phyloP scores from a whole-genome alignment of 1,140 invertebrate species.

The Ceratina australensis region DNA sequence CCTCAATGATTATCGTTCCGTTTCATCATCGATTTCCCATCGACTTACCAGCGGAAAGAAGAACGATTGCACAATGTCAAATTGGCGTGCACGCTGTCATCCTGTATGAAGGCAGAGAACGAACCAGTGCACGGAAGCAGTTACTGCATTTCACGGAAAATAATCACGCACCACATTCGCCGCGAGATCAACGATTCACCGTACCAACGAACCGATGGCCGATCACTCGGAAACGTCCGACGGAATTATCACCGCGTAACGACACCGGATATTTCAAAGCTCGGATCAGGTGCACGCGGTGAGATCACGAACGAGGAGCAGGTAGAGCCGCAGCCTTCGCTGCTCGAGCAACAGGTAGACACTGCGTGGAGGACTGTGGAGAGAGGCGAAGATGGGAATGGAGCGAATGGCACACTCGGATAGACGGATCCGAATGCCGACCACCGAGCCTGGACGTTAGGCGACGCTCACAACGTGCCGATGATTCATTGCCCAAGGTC shows the following conservation, averaged over 20 bases:
- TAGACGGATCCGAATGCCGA: constrained; percentile 64
- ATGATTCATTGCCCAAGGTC: not conserved
- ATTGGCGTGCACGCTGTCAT: not conserved
- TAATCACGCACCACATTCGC: not conserved
- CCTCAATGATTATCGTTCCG: too few species aligned
- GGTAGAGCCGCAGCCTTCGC: constrained; percentile 54
- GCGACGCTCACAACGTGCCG: constrained; percentile 37
- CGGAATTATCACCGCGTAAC: too few species aligned
- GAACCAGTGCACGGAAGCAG: too few species aligned
- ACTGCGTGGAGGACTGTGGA: constrained; percentile 50
- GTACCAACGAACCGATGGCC: not conserved
- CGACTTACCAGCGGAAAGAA: too few species aligned
- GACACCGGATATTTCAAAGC: not conserved
- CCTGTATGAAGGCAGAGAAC: not conserved
- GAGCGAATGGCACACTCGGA: constrained; percentile 60
- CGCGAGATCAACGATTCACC: not conserved
- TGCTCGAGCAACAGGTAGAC: constrained; percentile 74
- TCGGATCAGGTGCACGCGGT: not conserved
- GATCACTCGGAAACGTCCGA: too few species aligned
- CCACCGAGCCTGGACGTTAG: constrained; percentile 39
- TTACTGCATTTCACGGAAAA: constrained; percentile 24
- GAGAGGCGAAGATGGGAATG: constrained; percentile 63
- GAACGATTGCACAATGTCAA: not conserved
- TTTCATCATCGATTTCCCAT: too few species aligned
- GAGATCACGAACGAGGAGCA: constrained; percentile 3